A percentile compares a stretch with the other conserved stretches of the same genome.
These are phyloP conservation scores for Psettodes erumei DNA, from an alignment of 2,113 vertebrate species.

Conservation along the genomic window DNA sequence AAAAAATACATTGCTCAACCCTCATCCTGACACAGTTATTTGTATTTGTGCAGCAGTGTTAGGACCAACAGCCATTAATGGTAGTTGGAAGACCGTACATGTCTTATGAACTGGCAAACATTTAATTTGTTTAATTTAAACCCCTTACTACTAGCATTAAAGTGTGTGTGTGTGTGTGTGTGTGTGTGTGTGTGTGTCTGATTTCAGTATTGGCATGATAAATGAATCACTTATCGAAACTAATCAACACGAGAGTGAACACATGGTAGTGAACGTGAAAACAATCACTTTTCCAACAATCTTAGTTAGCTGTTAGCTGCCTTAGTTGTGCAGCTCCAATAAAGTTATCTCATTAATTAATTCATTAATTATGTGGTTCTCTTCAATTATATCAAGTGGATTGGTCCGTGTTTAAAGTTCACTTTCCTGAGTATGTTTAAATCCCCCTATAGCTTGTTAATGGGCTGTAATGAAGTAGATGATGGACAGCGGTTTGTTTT, in stretches of 20 bases:
- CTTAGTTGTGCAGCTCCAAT: conserved; percentile 14
- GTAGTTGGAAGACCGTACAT: too few species aligned
- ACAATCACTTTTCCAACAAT: conserved; percentile 10
- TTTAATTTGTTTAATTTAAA: conserved; percentile 14
- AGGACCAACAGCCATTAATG: neutral
- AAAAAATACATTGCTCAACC: neutral
- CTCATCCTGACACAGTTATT: neutral
- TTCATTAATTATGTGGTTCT: conserved; percentile 22
- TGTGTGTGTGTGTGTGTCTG: neutral
- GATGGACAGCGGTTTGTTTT: conserved; percentile 67
- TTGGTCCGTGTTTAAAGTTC: conserved; percentile 50
- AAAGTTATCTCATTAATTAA: conserved; percentile 22
- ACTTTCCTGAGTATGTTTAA: conserved; percentile 44
- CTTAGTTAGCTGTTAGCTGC: neutral
- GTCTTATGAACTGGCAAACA: neutral
- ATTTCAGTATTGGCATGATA: neutral
- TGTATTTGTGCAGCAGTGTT: neutral
- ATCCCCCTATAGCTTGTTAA: conserved; percentile 55
- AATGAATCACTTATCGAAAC: neutral
- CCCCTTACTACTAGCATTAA: neutral
- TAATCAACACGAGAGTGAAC: neutral
- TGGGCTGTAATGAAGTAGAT: conserved; percentile 68
- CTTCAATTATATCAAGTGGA: conserved; percentile 10
- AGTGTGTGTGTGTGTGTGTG: neutral
- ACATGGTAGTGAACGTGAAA: conserved; percentile 4